Evolutionary conservation across 2,113 vertebrate species (phyloP).

Genomic region (Elgaria multicarinata): DNA sequence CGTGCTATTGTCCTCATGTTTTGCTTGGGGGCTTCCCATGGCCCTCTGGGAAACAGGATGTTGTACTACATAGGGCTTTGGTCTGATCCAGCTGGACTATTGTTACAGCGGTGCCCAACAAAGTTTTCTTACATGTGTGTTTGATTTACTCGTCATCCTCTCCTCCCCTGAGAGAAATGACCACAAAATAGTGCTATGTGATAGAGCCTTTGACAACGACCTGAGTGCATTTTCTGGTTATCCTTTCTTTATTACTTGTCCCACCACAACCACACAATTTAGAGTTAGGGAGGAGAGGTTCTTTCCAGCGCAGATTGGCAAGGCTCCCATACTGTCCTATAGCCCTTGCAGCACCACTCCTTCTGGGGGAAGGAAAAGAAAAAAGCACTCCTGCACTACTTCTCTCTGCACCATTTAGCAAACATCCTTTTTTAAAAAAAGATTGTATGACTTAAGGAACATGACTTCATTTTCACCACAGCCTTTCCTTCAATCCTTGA

Average conservation of each 20-base stretch:
- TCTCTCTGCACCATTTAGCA: neutral
- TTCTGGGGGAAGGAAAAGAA: neutral
- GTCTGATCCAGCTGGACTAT: neutral
- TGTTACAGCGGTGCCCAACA: neutral
- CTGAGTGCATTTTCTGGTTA: neutral
- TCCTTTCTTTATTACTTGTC: no score
- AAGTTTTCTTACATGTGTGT: no score
- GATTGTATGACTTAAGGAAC: neutral
- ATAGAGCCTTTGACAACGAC: neutral
- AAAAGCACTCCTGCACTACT: neutral
- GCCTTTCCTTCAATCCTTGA: neutral
- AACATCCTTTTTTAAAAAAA: neutral
- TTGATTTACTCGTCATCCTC: no score
- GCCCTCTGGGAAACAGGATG: neutral
- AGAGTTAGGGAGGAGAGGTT: no score
- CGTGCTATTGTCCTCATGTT: neutral
- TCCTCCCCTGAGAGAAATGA: no score
- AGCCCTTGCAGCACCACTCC: neutral
- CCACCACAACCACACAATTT: no score
- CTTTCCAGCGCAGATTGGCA: no score
- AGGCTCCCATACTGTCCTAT: neutral
- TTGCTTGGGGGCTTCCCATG: neutral
- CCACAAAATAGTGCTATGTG: no score
- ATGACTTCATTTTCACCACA: neutral
- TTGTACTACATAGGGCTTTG: neutral